Percentiles rank a stretch among this genome's conserved stretches.
These are phyloP conservation scores for Laterallus jamaicensis DNA, from an alignment of 2,113 vertebrate genomes.

Conservation along the genomic window DNA sequence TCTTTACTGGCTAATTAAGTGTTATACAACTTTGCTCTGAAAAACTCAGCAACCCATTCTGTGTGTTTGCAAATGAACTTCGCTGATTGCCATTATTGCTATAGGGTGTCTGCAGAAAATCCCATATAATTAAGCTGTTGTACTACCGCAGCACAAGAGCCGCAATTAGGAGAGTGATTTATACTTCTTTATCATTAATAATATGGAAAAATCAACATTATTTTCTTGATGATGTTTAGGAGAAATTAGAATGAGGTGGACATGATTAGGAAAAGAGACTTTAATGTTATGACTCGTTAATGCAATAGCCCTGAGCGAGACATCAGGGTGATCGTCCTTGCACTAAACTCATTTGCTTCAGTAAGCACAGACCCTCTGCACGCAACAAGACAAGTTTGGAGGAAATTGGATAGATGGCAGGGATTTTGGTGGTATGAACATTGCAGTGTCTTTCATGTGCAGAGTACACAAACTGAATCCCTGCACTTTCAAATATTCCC, in stretches of 20 bases:
- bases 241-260: slow-evolving; percentile 51
- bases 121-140: slow-evolving; percentile 7
- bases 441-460: slow-evolving; percentile 62
- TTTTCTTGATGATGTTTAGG: slow-evolving; percentile 23
- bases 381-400: slow-evolving; percentile 29
- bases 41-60: slow-evolving; percentile 1
- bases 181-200: slow-evolving; percentile 37
- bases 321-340: slow-evolving; percentile 56
- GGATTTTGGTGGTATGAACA: slow-evolving; percentile 57
- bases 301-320: slow-evolving; percentile 51
- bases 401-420: slow-evolving; percentile 62
- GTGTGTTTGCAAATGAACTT: slow-evolving; percentile 31
- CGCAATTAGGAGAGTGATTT: slow-evolving; percentile 32
- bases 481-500: slow-evolving; percentile 65
- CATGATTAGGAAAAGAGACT: slow-evolving; percentile 29
- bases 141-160: neutral
- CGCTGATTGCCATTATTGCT: slow-evolving; percentile 21
- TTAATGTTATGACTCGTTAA: slow-evolving; percentile 59
- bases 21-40: slow-evolving; percentile 14
- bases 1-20: slow-evolving; percentile 18
- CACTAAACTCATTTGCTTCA: slow-evolving; percentile 67
- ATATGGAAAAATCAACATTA: slow-evolving; percentile 36
- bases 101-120: slow-evolving; percentile 16
- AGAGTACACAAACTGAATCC: slow-evolving; percentile 69
- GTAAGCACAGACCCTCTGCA: slow-evolving; percentile 56